Evolutionary conservation across 2,888 invertebrate genomes (phyloP).

Genomic region (Megamerina dolium): DNA sequence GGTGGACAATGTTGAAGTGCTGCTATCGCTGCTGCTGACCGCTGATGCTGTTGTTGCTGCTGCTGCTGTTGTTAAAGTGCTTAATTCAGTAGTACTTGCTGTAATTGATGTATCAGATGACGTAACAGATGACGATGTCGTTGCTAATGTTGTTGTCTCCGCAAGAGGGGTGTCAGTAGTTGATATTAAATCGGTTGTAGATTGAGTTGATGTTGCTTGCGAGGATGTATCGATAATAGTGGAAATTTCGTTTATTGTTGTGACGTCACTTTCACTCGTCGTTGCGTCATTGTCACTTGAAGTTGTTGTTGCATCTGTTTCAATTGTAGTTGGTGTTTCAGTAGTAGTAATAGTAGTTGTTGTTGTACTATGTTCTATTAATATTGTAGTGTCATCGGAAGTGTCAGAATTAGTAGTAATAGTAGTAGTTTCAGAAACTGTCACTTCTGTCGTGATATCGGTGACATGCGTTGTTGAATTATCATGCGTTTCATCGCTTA

Average conservation of each 20-base stretch:
- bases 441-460: not conserved
- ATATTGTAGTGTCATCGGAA: not conserved
- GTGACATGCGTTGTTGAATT: not conserved
- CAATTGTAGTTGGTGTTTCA: too few relatives aligned
- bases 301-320: too few relatives aligned
- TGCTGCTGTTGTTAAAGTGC: not conserved
- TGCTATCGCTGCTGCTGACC: not conserved
- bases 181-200: not conserved
- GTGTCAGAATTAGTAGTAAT: not conserved
- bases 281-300: too few relatives aligned
- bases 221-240: too few relatives aligned
- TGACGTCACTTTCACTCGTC: too few relatives aligned
- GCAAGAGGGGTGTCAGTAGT: too few relatives aligned
- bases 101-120: not conserved
- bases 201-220: constrained; percentile 1
- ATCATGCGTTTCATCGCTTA: too few relatives aligned
- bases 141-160: not conserved
- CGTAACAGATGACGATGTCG: not conserved
- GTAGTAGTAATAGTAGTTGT: constrained; percentile 1
- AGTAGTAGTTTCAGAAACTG: not conserved
- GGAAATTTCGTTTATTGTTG: too few relatives aligned
- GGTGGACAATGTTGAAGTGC: not conserved
- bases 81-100: too few relatives aligned
- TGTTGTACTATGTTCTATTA: not conserved
- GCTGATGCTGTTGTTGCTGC: too few relatives aligned